Evolutionary conservation across 2,797 vertebrate species (phyloP).

Genomic region (Melanotaenia pygmaea): DNA sequence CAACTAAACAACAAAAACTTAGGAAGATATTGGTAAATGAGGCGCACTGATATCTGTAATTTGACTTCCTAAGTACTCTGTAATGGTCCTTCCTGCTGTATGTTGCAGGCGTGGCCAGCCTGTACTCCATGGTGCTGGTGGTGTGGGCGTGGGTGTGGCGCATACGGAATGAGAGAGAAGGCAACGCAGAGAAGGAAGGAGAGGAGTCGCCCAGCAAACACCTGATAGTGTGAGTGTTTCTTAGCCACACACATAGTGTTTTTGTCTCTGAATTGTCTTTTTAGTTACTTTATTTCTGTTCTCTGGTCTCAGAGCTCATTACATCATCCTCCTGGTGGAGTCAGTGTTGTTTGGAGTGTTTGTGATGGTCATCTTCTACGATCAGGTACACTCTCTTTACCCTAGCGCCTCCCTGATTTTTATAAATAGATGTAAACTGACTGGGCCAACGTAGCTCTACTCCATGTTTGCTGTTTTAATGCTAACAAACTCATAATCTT

Average conservation of each 20-base stretch:
- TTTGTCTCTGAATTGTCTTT: neutral
- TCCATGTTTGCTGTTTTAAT: neutral
- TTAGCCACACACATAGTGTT: neutral
- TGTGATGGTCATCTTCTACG: conserved; percentile 89
- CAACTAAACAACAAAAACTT: no score
- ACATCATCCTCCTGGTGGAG: conserved; percentile 88
- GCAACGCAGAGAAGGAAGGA: conserved; percentile 67
- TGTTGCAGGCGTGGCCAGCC: conserved; percentile 83
- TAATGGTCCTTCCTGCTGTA: neutral
- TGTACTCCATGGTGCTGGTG: conserved; percentile 85
- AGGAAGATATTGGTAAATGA: no score
- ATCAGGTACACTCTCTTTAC: conserved; percentile 80
- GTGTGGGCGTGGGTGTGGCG: conserved; percentile 85
- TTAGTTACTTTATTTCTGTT: neutral
- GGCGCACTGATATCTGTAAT: no score
- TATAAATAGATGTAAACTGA: neutral
- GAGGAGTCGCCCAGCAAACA: conserved; percentile 75
- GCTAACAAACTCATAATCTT: neutral
- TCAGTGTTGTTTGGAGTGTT: conserved; percentile 88
- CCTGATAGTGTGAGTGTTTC: conserved; percentile 81
- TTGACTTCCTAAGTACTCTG: neutral
- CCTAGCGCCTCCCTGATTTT: neutral
- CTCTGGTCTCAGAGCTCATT: conserved; percentile 80
- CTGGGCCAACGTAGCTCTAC: no score
- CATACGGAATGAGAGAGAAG: conserved; percentile 76